phyloP scores from a whole-genome alignment of 2,888 invertebrate species.

The Esperia sulphurella region DNA sequence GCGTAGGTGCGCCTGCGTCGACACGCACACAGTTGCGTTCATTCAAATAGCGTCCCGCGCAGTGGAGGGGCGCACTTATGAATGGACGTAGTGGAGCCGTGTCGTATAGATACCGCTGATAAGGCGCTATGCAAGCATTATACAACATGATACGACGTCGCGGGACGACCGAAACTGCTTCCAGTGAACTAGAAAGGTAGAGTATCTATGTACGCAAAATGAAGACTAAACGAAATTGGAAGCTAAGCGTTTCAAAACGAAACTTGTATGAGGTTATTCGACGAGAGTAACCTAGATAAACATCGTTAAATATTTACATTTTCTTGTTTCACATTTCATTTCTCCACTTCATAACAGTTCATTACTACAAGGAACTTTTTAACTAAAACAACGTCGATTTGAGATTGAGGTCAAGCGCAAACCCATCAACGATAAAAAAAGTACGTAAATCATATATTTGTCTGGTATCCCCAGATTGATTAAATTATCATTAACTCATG shows the following conservation, averaged over 20 bases:
- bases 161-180: slow-evolving; percentile 25
- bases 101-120: slow-evolving; percentile 69
- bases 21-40: slow-evolving; percentile 55
- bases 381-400: not conserved
- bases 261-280: slow-evolving; percentile 22
- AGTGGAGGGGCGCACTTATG: slow-evolving; percentile 67
- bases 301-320: slow-evolving; percentile 20
- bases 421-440: no score
- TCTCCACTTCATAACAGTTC: not conserved
- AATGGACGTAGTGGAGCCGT: slow-evolving; percentile 73
- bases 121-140: slow-evolving; percentile 58
- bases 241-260: slow-evolving; percentile 20
- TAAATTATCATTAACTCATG: no score
- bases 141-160: slow-evolving; percentile 45
- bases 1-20: slow-evolving; percentile 55
- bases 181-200: slow-evolving; percentile 30
- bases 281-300: slow-evolving; percentile 27
- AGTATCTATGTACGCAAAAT: slow-evolving; percentile 8
- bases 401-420: no score
- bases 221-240: slow-evolving; percentile 35
- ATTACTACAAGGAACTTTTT: not conserved
- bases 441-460: no score
- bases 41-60: slow-evolving; percentile 49
- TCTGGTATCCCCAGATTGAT: no score
- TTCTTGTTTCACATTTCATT: slow-evolving; percentile 2